Percentiles rank a stretch among this genome's conserved stretches.
These are phyloP conservation scores for Turritopsis rubra DNA, from an alignment of 30 jellyfish, hydroid and myxozoan species.

Conservation along the genomic window DNA sequence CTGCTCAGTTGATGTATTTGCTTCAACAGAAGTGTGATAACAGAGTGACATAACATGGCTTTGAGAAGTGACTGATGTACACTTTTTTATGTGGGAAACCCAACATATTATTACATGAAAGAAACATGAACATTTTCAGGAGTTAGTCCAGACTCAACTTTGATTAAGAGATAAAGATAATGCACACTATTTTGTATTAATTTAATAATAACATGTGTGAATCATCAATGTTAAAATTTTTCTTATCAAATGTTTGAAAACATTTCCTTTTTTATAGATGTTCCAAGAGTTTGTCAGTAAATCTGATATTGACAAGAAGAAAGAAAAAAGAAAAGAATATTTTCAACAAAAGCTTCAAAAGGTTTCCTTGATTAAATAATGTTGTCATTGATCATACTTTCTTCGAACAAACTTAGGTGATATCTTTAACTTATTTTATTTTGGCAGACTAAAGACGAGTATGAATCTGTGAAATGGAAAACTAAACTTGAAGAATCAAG, in stretches of 20 bases:
- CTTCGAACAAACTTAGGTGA: neutral
- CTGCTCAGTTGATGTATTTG: too few species aligned
- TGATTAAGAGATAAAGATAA: too few species aligned
- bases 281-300: slow-evolving; percentile 48
- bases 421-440: neutral
- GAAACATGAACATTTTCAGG: too few species aligned
- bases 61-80: too few species aligned
- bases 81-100: too few species aligned
- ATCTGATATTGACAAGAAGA: slow-evolving; percentile 35
- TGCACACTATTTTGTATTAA: neutral
- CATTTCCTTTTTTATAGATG: neutral
- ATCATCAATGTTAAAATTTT: neutral
- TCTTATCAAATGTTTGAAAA: neutral
- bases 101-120: too few species aligned
- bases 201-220: neutral
- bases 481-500: slow-evolving; percentile 59
- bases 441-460: slow-evolving; percentile 47
- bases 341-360: slow-evolving; percentile 45
- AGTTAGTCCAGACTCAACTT: too few species aligned
- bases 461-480: slow-evolving; percentile 47
- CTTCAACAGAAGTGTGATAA: too few species aligned
- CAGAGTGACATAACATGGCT: too few species aligned
- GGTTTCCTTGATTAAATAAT: slow-evolving; percentile 15
- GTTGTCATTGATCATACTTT: neutral
- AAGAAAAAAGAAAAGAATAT: slow-evolving; percentile 29